Evolutionary conservation across 2,888 invertebrate genomes (phyloP), one percentile per base, ranked within the genome.

Genomic region (Peribatodes rhomboidaria): DNA sequence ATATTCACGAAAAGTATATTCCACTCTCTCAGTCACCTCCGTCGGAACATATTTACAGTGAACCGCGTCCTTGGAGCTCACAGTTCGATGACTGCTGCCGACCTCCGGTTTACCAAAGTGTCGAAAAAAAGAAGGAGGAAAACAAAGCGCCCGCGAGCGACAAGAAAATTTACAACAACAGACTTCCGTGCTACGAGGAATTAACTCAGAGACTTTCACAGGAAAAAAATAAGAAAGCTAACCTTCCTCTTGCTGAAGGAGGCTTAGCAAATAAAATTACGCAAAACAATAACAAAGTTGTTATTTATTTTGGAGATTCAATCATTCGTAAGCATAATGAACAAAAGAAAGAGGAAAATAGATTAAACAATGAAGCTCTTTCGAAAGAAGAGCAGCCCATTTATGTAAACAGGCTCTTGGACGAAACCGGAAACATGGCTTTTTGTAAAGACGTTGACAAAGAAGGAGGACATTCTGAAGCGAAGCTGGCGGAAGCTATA

Each of bases 251-350:
- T 9, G 69, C 76, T 13, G 88, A 89, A 68, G 80, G 82, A 35
- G 88, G 86, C 11, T 73, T 92, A 22, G 85, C 92, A 8, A 92
- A 92, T 67, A 92, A 92, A 79, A 90, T 92, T 61, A 94, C 92
- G 56, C 88, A 93, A 79, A 88, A 88, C 71, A 90, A 92, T 71
- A 95, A 96, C 79, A 95, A 95, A 88, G 96, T 96, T n/a, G 95
- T 96, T 52, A 96, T 96, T 75, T 96, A 96, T 82, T 96, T 96
- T 72, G 96, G 96, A 35, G 96, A 96, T 79, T 95, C 95, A 2
- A 94, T 95, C 50, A 92, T 93, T 62, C 86, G 94, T 39, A 92
- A 92, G 71, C 93, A 94, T 59, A 91, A 85, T 71, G 92, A 92
- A 70, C 88, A 90, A 69, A 90, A 85, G 72, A 90, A 85, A 79